Base-by-base conservation (phyloP, 2,797 vertebrate genomes). In the Typhlichthys subterraneus region DNA sequence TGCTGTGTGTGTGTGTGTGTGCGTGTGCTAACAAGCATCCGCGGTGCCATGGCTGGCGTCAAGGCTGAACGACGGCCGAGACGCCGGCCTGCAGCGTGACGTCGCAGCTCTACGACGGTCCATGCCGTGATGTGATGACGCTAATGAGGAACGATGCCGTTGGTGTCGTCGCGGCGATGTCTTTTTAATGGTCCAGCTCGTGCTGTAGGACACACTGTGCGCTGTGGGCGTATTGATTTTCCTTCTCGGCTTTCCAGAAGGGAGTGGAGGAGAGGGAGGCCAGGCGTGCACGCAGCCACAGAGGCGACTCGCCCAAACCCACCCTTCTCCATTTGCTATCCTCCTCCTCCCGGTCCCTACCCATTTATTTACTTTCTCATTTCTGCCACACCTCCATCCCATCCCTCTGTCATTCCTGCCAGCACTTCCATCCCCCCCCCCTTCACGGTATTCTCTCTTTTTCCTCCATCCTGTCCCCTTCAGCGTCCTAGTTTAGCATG, bases 401-500 rank as follows among this genome's bases (percentile, higher is more conserved):
- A 29, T 11, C 57, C 75, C 82, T 70, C 12, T 53, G 57, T 60
- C 57, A 59, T 47, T 51, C 67, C 62, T 57, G 57, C 42, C 57
- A 59, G 29, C 59, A 6, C 53, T 45, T 65, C 52, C 60, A 60
- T 63, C 68, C 59, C 69, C 13, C 14, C 57, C 73, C 46, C 65
- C 67, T 78, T 67, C 69, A 72, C 65, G 75, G 59, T 83, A 74
- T 73, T 53, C 75, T 59, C 57, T 69, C 69, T 79, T 86, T 81
- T 80, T 83, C 86, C 88, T 81, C 87, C 82, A 80, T 82, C 89
- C 81, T 87, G 85, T 89, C 88, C 88, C 88, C 88, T 90, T 91
- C 88, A 87, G 90, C 88, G 88, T 89, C 90, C 92, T 90, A 92
- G 90, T 92, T 94, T 91, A 91, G 87, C 88, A 89, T 83, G 86